Evolutionary conservation across 2,888 invertebrate genomes (phyloP), one percentile per base, ranked within the genome.

Genomic region (Eumerus sabulonum): DNA sequence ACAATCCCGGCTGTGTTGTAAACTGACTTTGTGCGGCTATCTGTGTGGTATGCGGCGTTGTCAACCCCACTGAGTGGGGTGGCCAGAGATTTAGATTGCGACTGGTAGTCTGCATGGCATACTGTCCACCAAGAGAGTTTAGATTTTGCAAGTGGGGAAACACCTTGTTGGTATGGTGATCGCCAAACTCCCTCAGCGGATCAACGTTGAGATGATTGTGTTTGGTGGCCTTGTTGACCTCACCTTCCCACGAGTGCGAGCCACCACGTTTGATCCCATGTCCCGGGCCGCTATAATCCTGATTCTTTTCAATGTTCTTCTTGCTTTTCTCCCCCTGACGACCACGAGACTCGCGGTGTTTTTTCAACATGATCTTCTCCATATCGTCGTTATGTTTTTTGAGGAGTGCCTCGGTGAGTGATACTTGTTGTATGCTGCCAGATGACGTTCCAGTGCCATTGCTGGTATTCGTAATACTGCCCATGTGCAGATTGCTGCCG

Each of bases 331-430:
- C 89, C 1, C 90, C 88, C n/a, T 86, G 88, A 12, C 89, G 90
- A 0, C 90, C 90, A 9, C 94, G 90, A 1, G 90, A 90, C 76
- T 93, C 93, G 0, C 93, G 91, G 83, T 95, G 94, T 71, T 91
- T 91, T 84, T 94, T 94, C 0, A 93, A 89, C 90, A 96, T 91
- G 54, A 92, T 90, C 84, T 94, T 94, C 85, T 95, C 95, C 96
- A 96, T 96, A 72, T 94, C 93, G 79, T 92, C 91, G 83, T 95
- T 96, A 86, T 96, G 96, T 84, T 94, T 94, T 83, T 89, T 90
- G 4, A 93, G 86, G 47, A 93, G 83, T 0, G 90, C 91, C 85
- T 92, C 92, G 0, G 93, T 93, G 9, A 93, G 87, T 14, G 90
- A 90, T 0, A 90, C 90, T 5, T 90, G 88, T 50, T 91, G 91